Evolutionary conservation across 2,113 vertebrate species (phyloP).

Genomic region (Cichladusa arquata): DNA sequence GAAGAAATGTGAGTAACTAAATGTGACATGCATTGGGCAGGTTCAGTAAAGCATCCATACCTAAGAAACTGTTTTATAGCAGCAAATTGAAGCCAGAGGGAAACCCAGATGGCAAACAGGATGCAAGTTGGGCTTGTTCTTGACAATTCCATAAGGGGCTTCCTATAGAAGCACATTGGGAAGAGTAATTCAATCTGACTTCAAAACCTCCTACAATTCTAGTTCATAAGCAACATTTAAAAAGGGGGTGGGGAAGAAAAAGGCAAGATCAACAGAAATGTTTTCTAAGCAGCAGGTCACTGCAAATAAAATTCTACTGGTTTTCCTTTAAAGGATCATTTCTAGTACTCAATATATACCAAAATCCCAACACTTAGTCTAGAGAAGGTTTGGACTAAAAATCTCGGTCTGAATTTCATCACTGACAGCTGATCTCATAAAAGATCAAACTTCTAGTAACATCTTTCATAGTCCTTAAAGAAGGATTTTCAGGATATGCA

Average conservation of each 20-base stretch:
- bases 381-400: not conserved
- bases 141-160: not conserved
- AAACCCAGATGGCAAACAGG: not conserved
- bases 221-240: not conserved
- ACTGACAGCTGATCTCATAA: not conserved
- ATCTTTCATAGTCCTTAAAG: not conserved
- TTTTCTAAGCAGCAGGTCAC: not conserved
- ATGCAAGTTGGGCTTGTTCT: not conserved
- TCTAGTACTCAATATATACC: not conserved
- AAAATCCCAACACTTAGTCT: not conserved
- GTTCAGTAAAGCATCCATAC: not conserved
- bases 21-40: not conserved
- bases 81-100: slow-evolving; percentile 52
- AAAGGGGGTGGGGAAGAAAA: not conserved
- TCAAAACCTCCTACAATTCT: not conserved
- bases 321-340: not conserved
- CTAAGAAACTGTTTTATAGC: not conserved
- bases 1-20: slow-evolving; percentile 13
- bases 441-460: not conserved
- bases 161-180: not conserved
- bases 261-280: not conserved
- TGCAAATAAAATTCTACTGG: not conserved
- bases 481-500: not conserved
- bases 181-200: slow-evolving; percentile 16
- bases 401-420: not conserved